Conservation (phyloP, 2,888 invertebrate genomes). For the Epirrhoe alternata region DNA sequence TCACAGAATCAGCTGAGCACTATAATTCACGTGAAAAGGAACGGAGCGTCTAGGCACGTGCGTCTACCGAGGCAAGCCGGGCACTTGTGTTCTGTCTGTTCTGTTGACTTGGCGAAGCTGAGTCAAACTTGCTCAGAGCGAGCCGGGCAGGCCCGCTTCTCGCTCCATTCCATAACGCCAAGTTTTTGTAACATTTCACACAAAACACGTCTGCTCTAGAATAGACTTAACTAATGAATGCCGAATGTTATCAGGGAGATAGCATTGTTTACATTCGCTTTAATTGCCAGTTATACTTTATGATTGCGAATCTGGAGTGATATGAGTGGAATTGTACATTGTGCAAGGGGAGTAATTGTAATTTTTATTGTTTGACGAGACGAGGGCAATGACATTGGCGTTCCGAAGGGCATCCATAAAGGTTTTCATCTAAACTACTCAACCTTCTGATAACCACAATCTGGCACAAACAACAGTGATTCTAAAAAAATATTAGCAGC, state of each 20-base stretch:
- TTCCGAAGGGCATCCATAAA: conserved; percentile 23
- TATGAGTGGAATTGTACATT: conserved; percentile 69
- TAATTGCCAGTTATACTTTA: conserved; percentile 50
- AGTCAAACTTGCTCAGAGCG: conserved; percentile 42
- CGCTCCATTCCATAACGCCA: conserved; percentile 70
- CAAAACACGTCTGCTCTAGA: conserved; percentile 60
- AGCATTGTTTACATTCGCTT: conserved; percentile 54
- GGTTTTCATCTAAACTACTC: conserved; percentile 19
- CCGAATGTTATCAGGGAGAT: conserved; percentile 55
- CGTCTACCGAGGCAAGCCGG: conserved; percentile 51
- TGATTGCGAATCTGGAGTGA: conserved; percentile 45
- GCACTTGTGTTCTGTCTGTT: conserved; percentile 58
- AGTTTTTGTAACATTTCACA: conserved; percentile 64
- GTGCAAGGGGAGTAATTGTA: conserved; percentile 21
- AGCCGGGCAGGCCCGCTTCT: conserved; percentile 68
- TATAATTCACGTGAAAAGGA: conserved; percentile 45
- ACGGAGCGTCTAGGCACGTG: conserved; percentile 53
- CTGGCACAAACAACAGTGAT: neutral
- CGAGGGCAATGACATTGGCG: conserved; percentile 35
- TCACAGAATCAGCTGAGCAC: conserved; percentile 57
- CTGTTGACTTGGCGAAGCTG: conserved; percentile 31
- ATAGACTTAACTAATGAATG: conserved; percentile 49
- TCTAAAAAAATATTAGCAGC: neutral
- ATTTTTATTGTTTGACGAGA: conserved; percentile 26
- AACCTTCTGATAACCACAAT: conserved; percentile 7